Conservation (phyloP, 2,113 vertebrate species). For the Piprites chloris region DNA sequence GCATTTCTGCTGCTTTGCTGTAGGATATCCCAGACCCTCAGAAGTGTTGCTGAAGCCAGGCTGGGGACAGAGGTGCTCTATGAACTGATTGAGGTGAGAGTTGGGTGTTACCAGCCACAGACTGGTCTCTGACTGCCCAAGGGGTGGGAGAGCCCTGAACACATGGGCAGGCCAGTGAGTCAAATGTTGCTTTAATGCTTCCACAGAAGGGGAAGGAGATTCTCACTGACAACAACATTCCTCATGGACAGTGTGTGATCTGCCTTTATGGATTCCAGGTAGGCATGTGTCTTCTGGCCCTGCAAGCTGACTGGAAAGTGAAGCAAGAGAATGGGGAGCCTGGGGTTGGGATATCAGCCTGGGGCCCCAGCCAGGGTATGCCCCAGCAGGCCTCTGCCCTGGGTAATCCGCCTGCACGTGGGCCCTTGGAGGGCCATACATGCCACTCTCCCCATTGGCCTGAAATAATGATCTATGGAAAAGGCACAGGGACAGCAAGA, state of each 20-base stretch:
- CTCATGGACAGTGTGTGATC: constrained; percentile 93
- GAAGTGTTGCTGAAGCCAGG: constrained; percentile 58
- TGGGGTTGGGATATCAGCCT: neutral
- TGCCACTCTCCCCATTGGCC: neutral
- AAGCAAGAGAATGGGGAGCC: neutral
- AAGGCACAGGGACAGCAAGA: rapidly evolving
- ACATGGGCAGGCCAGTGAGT: neutral
- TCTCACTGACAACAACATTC: constrained; percentile 95
- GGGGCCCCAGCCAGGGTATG: neutral
- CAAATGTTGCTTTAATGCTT: neutral
- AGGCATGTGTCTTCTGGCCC: neutral
- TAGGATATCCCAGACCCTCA: constrained; percentile 75
- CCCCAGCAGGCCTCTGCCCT: neutral
- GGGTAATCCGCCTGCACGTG: neutral
- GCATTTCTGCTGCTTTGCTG: neutral
- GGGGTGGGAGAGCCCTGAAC: neutral
- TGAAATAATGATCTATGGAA: neutral
- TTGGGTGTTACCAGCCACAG: neutral
- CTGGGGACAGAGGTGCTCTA: constrained; percentile 77
- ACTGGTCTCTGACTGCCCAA: neutral
- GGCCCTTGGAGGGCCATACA: neutral
- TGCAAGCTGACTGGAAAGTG: neutral
- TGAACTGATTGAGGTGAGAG: constrained; percentile 80
- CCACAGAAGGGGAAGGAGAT: constrained; percentile 95
- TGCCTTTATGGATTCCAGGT: constrained; percentile 94